A percentile compares a stretch with the other conserved stretches of the same genome.
These are phyloP conservation scores for Megaceryle maxima DNA, from an alignment of 2,113 vertebrate genomes.

Conservation along the genomic window DNA sequence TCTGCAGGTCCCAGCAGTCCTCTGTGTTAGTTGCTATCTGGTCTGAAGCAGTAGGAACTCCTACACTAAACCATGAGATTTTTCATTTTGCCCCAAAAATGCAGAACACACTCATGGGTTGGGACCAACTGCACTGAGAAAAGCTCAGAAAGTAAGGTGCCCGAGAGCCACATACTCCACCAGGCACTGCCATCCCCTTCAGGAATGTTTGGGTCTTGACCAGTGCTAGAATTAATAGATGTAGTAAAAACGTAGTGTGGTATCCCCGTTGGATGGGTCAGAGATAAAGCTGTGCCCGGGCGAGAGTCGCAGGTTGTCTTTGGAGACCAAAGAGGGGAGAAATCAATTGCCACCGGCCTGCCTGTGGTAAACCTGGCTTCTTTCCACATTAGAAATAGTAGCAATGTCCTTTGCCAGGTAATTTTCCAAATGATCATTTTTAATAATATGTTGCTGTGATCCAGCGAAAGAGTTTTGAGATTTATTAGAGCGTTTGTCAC, in stretches of 20 bases:
- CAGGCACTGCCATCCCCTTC: not conserved
- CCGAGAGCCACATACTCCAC: accelerated
- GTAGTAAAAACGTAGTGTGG: not conserved
- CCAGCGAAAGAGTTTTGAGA: not conserved
- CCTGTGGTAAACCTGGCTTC: not conserved
- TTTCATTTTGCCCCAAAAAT: not conserved
- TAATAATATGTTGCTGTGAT: slow-evolving; percentile 9
- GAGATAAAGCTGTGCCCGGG: not conserved
- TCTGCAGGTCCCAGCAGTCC: not conserved
- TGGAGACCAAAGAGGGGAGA: not conserved
- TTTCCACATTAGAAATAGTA: slow-evolving; percentile 28
- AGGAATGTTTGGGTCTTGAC: not conserved
- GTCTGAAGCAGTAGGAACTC: not conserved
- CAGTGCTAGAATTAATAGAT: not conserved
- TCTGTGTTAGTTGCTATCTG: not conserved
- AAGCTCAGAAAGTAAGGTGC: not conserved
- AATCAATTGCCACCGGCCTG: slow-evolving; percentile 21
- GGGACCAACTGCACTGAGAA: not conserved
- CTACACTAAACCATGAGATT: not conserved
- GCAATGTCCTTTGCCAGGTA: slow-evolving; percentile 31
- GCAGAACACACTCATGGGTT: not conserved
- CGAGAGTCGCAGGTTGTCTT: not conserved
- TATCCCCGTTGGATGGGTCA: not conserved
- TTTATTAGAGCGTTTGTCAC: not conserved
- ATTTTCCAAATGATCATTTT: slow-evolving; percentile 53